Percentiles rank a stretch among this genome's conserved stretches.
Conservation (phyloP, 92 coral and sea anemone genomes). For the Palythoa grandis region DNA sequence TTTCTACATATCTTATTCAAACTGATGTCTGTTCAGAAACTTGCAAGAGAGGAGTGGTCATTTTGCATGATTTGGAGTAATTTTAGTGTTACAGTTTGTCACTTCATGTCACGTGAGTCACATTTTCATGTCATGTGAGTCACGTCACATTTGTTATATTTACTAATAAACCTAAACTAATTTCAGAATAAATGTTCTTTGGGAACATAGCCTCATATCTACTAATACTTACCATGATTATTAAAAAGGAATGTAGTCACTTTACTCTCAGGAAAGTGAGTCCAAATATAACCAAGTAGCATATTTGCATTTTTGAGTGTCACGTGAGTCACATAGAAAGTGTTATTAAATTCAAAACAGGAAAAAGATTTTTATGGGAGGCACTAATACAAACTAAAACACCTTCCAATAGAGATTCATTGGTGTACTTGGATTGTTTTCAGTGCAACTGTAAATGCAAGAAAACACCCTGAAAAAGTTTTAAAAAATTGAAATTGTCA, state of each 20-base stretch:
- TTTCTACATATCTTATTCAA: conserved; percentile 22
- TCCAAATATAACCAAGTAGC: conserved; percentile 37
- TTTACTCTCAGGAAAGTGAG: conserved; percentile 42
- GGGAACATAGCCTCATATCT: conserved; percentile 24
- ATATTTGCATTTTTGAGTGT: conserved; percentile 36
- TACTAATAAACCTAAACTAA: conserved; percentile 31
- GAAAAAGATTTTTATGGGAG: conserved; percentile 23
- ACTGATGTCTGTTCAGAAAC: conserved; percentile 40
- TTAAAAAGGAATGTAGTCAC: conserved; percentile 29
- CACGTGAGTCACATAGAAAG: conserved; percentile 45
- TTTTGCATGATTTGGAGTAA: conserved; percentile 41
- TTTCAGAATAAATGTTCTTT: conserved; percentile 39
- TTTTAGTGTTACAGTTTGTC: conserved; percentile 39
- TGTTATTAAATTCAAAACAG: conserved; percentile 21
- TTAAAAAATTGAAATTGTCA: conserved; percentile 21
- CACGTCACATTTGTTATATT: conserved; percentile 41
- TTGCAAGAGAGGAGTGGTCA: conserved; percentile 40
- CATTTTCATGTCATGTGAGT: conserved; percentile 50
- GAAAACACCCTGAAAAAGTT: conserved; percentile 6
- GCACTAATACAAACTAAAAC: conserved; percentile 28
- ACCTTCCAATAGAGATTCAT: conserved; percentile 36
- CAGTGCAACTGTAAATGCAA: conserved; percentile 23
- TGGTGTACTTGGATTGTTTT: conserved; percentile 27
- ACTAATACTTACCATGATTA: conserved; percentile 19
- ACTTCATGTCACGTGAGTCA: conserved; percentile 64